These are phyloP conservation scores for Apis florea DNA, from an alignment of 1,140 invertebrate genomes.

Conservation along the genomic window DNA sequence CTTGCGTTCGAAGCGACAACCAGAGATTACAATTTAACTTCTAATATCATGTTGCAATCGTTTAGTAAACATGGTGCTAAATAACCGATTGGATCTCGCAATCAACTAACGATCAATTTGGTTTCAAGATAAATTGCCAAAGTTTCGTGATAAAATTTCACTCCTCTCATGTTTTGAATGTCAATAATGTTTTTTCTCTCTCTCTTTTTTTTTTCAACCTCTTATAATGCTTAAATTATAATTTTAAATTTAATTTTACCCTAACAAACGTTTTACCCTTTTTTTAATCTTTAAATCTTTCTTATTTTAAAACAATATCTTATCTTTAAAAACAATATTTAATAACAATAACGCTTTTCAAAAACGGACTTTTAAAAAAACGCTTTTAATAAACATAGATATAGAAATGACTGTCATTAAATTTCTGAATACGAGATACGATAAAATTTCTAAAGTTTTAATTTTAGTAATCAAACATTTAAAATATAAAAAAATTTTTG, in stretches of 20 bases:
- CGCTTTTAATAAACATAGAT: too few relatives aligned
- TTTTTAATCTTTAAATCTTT: too few relatives aligned
- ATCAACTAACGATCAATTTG: slow-evolving; percentile 22
- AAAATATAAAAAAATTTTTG: neutral
- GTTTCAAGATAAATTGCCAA: neutral
- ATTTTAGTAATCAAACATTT: neutral
- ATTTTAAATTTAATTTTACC: too few relatives aligned
- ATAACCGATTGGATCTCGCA: slow-evolving; percentile 20
- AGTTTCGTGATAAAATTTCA: neutral
- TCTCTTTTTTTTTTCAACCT: neutral
- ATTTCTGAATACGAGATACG: neutral
- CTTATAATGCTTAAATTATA: too few relatives aligned
- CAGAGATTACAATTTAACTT: slow-evolving; percentile 8
- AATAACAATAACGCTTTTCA: too few relatives aligned
- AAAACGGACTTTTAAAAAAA: too few relatives aligned
- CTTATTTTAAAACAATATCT: too few relatives aligned
- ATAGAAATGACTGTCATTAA: neutral
- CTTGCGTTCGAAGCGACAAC: neutral
- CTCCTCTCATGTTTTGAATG: neutral
- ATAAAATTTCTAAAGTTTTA: neutral
- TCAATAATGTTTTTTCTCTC: neutral
- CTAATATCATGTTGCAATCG: slow-evolving; percentile 11
- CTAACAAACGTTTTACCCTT: too few relatives aligned
- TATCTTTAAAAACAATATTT: too few relatives aligned
- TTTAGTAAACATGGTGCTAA: slow-evolving; percentile 8